Conservation (phyloP, 1,140 invertebrate species). For the Thaumetopoea pityocampa region DNA sequence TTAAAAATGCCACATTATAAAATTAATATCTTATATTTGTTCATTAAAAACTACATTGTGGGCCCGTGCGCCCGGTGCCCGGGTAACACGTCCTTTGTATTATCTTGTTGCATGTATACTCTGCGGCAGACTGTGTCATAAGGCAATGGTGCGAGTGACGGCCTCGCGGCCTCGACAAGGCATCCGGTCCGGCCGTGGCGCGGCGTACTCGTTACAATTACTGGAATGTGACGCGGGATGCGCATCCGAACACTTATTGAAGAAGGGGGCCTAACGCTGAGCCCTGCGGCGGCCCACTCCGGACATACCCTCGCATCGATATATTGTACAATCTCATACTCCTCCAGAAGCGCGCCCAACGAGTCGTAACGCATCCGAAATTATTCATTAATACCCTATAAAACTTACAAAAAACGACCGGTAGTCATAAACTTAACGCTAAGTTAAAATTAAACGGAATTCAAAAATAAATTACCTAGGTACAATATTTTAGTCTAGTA, state of each 20-base stretch:
- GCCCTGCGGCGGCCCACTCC: slow-evolving; percentile 38
- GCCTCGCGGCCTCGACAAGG: slow-evolving; percentile 44
- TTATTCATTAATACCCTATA: slow-evolving; percentile 73
- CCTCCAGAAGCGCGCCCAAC: slow-evolving; percentile 37
- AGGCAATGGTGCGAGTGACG: slow-evolving; percentile 64
- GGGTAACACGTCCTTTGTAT: slow-evolving; percentile 75
- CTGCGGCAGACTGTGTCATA: slow-evolving; percentile 73
- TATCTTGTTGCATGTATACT: slow-evolving; percentile 74
- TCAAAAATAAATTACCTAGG: slow-evolving; percentile 78
- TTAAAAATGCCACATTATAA: slow-evolving; percentile 71
- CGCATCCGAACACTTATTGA: slow-evolving; percentile 52
- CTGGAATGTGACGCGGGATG: slow-evolving; percentile 72
- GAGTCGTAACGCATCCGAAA: slow-evolving; percentile 56
- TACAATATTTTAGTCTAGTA: slow-evolving; percentile 76
- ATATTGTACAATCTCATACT: slow-evolving; percentile 50
- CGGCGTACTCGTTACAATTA: slow-evolving; percentile 58
- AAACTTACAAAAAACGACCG: slow-evolving; percentile 76
- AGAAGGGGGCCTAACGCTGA: slow-evolving; percentile 43
- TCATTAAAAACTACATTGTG: slow-evolving; percentile 75
- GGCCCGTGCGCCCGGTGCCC: slow-evolving; percentile 71
- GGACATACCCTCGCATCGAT: slow-evolving; percentile 39
- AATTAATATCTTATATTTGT: slow-evolving; percentile 76
- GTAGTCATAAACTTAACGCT: slow-evolving; percentile 72
- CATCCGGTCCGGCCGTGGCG: slow-evolving; percentile 52
- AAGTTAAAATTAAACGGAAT: slow-evolving; percentile 77